Percentiles rank a stretch among this genome's conserved stretches.
Evolutionary conservation across 2,888 invertebrate species (phyloP).

Genomic region (Cremastobaeus sp.): DNA sequence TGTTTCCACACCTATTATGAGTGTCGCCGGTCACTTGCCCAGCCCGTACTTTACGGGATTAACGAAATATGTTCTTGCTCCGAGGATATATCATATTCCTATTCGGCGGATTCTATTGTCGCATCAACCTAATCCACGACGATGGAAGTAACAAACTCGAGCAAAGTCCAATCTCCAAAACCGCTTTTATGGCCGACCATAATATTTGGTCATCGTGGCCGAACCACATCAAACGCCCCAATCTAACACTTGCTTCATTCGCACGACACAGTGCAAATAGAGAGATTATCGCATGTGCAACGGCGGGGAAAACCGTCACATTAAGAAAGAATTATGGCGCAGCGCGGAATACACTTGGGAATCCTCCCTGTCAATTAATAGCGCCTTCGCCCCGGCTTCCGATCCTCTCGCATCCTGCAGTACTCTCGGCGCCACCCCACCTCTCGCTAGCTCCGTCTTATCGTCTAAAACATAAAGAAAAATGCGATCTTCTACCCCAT

Average conservation of each 20-base stretch:
- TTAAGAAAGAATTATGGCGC: conserved; percentile 76
- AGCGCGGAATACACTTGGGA: conserved; percentile 66
- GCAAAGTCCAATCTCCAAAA: conserved; percentile 73
- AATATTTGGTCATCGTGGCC: conserved; percentile 70
- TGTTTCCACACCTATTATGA: conserved; percentile 10
- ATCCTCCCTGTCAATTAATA: conserved; percentile 74
- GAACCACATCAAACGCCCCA: conserved; percentile 48
- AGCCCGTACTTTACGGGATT: conserved; percentile 11
- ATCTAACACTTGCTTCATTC: conserved; percentile 52
- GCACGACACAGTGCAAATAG: conserved; percentile 64
- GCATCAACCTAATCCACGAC: conserved; percentile 73
- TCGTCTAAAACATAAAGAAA: conserved; percentile 42
- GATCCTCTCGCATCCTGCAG: conserved; percentile 5
- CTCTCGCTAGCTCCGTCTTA: conserved; percentile 26
- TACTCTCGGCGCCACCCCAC: conserved; percentile 13
- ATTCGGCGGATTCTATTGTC: conserved; percentile 73
- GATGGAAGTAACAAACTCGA: conserved; percentile 72
- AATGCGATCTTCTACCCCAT: conserved; percentile 36
- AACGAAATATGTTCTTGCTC: conserved; percentile 37
- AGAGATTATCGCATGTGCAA: conserved; percentile 71
- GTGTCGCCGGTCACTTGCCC: neutral
- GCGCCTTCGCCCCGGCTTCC: conserved; percentile 60
- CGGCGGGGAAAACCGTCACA: conserved; percentile 69
- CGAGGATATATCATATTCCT: conserved; percentile 18
- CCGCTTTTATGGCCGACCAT: conserved; percentile 72